Evolutionary conservation across 2,888 invertebrate species (phyloP), one percentile per base, ranked within the genome.

Genomic region (Mellilla xanthometata): DNA sequence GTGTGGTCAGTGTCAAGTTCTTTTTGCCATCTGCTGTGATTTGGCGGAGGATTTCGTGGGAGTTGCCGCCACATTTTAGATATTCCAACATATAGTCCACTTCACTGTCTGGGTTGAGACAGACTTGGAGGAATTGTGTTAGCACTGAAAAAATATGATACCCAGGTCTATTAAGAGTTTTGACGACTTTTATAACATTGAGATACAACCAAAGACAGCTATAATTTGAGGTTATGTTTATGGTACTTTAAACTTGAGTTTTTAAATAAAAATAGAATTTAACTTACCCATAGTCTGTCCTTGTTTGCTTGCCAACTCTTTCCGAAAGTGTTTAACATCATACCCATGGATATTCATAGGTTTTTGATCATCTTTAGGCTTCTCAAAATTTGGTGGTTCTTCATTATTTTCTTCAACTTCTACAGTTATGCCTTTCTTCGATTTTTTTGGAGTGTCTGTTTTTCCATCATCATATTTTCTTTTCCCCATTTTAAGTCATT

Each of bases 41-140:
- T 27, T 93, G 90, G 36, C 92, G 91, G 1, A 94, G 83, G 36
- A 95, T 84, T 77, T 95, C 95, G 34, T 93, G 85, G 0, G 94
- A 92, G 63, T 91, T 94, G 1, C 95, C 95, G 1, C 94, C 94
- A 42, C 88, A 85, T 58, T 93, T 91, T 10, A 95, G 81, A 67
- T 95, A 95, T 53, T 93, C 92, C 1, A 90, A 72, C 27, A 93
- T 81, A 68, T 92, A 88, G 65, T 91, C 79, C 52, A 87, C 72
- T 58, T 85, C 68, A 40, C 74, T 78, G 45, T 89, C 82, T 7
- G 90, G 83, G 34, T 90, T 83, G 4, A 87, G 72, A 34, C 92
- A 92, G 29, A 92, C 83, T 65, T 91, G 83, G 1, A 94, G 68
- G 60, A 94, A 94, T 63, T 93, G 93, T 29, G 90, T 91, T 8